These are phyloP conservation scores for Schrankia costaestrigalis DNA, from an alignment of 2,888 invertebrate species.

Conservation along the genomic window DNA sequence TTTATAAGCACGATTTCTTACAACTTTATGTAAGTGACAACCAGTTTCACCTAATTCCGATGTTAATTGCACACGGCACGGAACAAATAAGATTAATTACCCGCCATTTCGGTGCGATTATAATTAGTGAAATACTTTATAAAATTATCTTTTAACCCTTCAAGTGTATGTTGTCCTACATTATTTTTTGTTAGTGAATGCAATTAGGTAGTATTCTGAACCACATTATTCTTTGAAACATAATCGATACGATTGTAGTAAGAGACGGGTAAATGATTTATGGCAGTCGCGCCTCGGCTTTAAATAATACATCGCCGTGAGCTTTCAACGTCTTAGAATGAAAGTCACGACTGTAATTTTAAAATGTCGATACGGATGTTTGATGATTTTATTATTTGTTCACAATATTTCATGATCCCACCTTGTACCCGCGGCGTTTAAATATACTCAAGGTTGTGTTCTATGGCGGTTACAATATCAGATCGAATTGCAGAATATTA, in stretches of 20 bases:
- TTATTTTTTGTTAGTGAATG: slow-evolving; percentile 30
- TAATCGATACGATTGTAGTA: slow-evolving; percentile 68
- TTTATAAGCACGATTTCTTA: slow-evolving; percentile 51
- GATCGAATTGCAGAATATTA: slow-evolving; percentile 11
- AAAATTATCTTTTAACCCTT: slow-evolving; percentile 33
- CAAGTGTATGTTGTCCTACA: slow-evolving; percentile 16
- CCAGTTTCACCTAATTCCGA: slow-evolving; percentile 66
- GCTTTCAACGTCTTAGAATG: slow-evolving; percentile 72
- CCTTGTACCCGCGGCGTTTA: slow-evolving; percentile 13
- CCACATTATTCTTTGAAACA: slow-evolving; percentile 55
- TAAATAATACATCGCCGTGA: slow-evolving; percentile 76
- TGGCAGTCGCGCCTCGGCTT: slow-evolving; percentile 63
- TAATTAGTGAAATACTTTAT: slow-evolving; percentile 49
- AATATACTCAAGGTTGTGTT: slow-evolving; percentile 29
- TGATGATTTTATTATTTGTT: slow-evolving; percentile 61
- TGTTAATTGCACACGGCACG: slow-evolving; percentile 56
- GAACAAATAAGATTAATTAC: slow-evolving; percentile 68
- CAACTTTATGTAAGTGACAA: slow-evolving; percentile 40
- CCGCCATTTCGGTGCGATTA: slow-evolving; percentile 40
- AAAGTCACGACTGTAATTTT: slow-evolving; percentile 79
- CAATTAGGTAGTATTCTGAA: slow-evolving; percentile 66
- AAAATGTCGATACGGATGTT: slow-evolving; percentile 67
- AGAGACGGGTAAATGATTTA: slow-evolving; percentile 70
- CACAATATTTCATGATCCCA: slow-evolving; percentile 32
- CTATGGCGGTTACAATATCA: slow-evolving; percentile 14